These are phyloP conservation scores for Pandion haliaetus DNA, from an alignment of 2,113 vertebrate genomes.

Conservation along the genomic window DNA sequence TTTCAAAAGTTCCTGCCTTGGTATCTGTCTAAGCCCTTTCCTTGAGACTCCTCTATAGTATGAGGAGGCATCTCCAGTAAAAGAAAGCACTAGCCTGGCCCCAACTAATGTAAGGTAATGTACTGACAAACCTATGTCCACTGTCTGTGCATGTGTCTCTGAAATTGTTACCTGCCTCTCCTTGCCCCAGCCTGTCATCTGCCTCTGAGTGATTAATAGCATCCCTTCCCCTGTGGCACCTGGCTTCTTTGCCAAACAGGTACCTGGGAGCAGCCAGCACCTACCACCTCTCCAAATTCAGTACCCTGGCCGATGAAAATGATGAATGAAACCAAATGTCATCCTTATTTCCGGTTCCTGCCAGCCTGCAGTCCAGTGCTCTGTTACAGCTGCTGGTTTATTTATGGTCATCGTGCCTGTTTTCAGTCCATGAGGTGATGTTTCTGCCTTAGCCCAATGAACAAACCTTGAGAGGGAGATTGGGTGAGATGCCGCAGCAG, in stretches of 20 bases:
- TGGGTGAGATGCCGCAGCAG: not conserved
- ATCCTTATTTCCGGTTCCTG: not conserved
- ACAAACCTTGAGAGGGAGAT: not conserved
- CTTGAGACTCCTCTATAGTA: not conserved
- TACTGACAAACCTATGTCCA: not conserved
- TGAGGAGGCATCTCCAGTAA: not conserved
- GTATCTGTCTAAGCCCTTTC: not conserved
- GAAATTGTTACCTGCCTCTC: not conserved
- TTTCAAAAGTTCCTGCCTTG: not conserved
- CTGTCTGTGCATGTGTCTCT: not conserved
- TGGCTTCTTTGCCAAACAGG: not conserved
- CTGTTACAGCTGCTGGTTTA: not conserved
- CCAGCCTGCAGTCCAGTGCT: not conserved
- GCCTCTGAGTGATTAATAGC: not conserved
- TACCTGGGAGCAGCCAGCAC: not conserved
- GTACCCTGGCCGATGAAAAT: fast-evolving
- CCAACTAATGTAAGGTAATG: not conserved
- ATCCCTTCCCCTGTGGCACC: not conserved
- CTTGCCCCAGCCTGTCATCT: not conserved
- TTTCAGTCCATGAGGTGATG: not conserved
- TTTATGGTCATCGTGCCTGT: not conserved
- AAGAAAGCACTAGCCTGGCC: not conserved
- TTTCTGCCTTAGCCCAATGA: not conserved
- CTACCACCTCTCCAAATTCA: not conserved
- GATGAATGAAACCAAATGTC: not conserved